Conservation (phyloP, 2,888 invertebrate species). For the Apodemia mormo region DNA sequence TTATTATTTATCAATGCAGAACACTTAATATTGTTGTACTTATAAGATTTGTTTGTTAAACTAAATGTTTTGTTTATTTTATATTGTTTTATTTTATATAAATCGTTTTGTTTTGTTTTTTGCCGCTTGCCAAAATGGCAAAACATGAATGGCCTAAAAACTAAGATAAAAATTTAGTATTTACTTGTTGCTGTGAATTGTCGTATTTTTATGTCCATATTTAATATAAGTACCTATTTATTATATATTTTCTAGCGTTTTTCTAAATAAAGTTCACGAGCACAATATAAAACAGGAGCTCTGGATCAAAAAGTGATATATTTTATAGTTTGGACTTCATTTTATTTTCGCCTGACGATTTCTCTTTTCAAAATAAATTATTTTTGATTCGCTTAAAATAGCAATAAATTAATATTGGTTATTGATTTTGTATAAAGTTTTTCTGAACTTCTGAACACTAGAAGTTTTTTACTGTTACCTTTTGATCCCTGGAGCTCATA, state of each 20-base stretch:
- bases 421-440: no score
- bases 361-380: no score
- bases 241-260: neutral
- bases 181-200: constrained; percentile 10
- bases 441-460: no score
- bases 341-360: no score
- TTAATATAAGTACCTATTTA: neutral
- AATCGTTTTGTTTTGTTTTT: constrained; percentile 1
- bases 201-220: constrained; percentile 5
- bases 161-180: no score
- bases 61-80: constrained; percentile 2
- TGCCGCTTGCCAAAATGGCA: neutral
- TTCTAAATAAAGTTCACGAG: neutral
- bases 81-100: neutral
- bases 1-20: constrained; percentile 5
- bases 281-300: neutral
- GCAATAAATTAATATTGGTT: no score
- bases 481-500: neutral
- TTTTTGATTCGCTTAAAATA: no score
- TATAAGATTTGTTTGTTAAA: constrained; percentile 9
- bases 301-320: no score
- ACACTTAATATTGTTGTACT: constrained; percentile 11
- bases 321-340: no score
- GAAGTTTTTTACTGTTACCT: neutral
- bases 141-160: neutral